phyloP scores from a whole-genome alignment of 2,113 vertebrate species.

The Micromys minutus region DNA sequence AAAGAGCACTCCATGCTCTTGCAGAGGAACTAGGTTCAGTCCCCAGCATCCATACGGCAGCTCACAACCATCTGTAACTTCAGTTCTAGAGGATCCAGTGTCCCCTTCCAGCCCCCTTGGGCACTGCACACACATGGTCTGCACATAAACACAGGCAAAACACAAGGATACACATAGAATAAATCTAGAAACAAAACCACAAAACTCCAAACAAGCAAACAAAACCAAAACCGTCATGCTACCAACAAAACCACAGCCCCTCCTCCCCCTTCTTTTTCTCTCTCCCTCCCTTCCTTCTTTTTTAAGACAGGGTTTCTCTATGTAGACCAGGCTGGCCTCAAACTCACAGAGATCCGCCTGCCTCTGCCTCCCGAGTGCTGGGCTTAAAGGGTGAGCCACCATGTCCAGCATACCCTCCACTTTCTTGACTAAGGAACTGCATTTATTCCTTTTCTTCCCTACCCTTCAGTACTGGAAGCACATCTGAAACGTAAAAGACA shows the following conservation, averaged over 20 bases:
- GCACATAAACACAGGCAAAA: neutral
- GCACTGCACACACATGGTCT: neutral
- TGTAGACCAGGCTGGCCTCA: neutral
- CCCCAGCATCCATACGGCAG: neutral
- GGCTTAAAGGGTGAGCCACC: neutral
- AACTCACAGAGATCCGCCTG: neutral
- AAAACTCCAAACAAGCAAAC: too few relatives aligned
- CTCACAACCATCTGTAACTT: neutral
- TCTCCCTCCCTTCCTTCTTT: neutral
- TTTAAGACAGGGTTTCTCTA: neutral
- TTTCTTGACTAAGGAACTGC: neutral
- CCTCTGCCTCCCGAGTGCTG: neutral
- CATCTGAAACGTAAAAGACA: neutral
- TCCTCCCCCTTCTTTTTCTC: rapidly evolving
- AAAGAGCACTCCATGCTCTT: too few relatives aligned
- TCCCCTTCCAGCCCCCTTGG: neutral
- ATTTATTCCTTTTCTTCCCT: neutral
- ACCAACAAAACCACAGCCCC: neutral
- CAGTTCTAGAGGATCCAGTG: neutral
- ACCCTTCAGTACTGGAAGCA: neutral
- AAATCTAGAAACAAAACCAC: neutral
- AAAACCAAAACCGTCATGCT: neutral
- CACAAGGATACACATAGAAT: neutral
- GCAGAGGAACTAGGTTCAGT: neutral
- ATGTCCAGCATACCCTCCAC: neutral